phyloP scores from a whole-genome alignment of 2,797 vertebrate genomes.

The Cephalopachus bancanus region DNA sequence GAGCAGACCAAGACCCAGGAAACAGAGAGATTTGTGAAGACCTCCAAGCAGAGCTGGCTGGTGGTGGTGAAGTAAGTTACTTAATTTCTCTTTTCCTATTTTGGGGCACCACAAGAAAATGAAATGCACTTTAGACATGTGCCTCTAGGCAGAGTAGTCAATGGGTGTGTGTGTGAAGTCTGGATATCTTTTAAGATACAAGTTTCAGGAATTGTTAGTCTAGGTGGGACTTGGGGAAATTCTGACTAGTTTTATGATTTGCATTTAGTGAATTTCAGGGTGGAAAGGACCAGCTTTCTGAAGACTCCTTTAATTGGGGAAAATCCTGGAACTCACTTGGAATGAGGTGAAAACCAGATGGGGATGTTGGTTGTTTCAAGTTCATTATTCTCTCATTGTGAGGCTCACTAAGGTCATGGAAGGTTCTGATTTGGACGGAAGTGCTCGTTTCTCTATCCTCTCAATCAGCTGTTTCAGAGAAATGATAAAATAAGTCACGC shows the following conservation, averaged over 20 bases:
- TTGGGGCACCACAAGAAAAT: not conserved
- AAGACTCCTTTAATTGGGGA: not conserved
- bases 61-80: not conserved
- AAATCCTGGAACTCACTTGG: not conserved
- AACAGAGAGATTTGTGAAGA: not conserved
- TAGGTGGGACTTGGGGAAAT: not conserved
- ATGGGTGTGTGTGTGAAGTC: not conserved
- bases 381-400: not conserved
- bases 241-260: not conserved
- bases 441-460: not conserved
- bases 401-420: not conserved
- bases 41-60: not conserved
- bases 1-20: not conserved
- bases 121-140: not conserved
- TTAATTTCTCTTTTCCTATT: not conserved
- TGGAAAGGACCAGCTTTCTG: not conserved
- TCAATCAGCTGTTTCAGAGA: not conserved
- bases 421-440: not conserved
- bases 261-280: not conserved
- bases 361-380: not conserved
- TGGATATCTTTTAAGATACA: not conserved
- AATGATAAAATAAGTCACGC: constrained; percentile 10
- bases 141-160: not conserved
- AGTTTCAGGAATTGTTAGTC: not conserved
- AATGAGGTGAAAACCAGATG: not conserved